Evolutionary conservation across 2,888 invertebrate species (phyloP).

Genomic region (Pemphredon lugubris): DNA sequence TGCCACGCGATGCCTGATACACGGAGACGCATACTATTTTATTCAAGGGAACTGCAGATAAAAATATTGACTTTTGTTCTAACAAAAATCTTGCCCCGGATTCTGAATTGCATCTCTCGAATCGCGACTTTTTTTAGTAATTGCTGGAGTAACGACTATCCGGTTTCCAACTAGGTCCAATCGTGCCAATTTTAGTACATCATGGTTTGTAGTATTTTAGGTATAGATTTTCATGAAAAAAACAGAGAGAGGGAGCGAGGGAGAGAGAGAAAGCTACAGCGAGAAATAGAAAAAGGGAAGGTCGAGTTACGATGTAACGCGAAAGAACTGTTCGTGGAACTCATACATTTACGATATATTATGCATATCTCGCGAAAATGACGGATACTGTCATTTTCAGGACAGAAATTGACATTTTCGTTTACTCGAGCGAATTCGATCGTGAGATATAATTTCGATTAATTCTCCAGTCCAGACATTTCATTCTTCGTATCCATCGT

Average conservation of each 20-base stretch:
- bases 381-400: constrained; percentile 18
- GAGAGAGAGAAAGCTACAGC: too few species aligned
- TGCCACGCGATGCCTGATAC: constrained; percentile 18
- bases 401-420: neutral
- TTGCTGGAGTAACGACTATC: too few species aligned
- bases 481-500: neutral
- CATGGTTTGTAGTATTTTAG: too few species aligned
- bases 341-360: constrained; percentile 12
- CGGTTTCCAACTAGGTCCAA: too few species aligned
- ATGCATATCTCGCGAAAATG: neutral
- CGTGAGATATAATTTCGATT: constrained; percentile 18
- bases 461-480: constrained; percentile 14
- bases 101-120: too few species aligned
- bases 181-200: too few species aligned
- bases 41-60: constrained; percentile 5
- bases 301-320: neutral
- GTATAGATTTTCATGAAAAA: too few species aligned
- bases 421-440: neutral
- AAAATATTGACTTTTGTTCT: constrained; percentile 15
- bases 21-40: constrained; percentile 33
- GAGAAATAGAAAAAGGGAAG: too few species aligned
- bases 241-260: too few species aligned
- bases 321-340: too few species aligned
- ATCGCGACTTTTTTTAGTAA: too few species aligned
- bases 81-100: constrained; percentile 28